These are phyloP conservation scores for Engraulis encrasicolus DNA, from an alignment of 2,113 vertebrate species.

Conservation along the genomic window DNA sequence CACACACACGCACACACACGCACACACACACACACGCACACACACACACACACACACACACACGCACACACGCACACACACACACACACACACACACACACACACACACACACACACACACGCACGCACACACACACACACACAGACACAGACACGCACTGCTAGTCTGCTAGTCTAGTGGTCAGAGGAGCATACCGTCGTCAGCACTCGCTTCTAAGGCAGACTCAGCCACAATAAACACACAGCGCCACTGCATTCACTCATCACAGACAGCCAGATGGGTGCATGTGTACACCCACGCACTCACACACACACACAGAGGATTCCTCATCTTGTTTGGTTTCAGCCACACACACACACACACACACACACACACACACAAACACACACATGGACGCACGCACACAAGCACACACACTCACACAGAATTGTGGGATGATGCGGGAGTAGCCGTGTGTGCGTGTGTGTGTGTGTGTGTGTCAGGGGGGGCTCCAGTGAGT, in stretches of 20 bases:
- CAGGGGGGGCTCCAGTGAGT: conserved; percentile 7
- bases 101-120: neutral
- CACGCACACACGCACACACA: neutral
- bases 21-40: neutral
- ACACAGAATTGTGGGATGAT: conserved; percentile 8
- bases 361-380: conserved; percentile 31
- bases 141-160: neutral
- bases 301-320: neutral
- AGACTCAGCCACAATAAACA: neutral
- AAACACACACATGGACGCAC: conserved; percentile 7
- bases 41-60: neutral
- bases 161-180: too few relatives aligned
- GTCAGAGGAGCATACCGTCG: neutral
- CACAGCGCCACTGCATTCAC: neutral
- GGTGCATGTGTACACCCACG: neutral
- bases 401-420: conserved; percentile 36
- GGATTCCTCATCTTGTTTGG: conserved; percentile 7
- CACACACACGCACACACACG: neutral
- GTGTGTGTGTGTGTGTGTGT: too few relatives aligned
- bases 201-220: conserved; percentile 1
- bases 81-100: neutral
- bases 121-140: neutral
- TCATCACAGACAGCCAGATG: conserved; percentile 18
- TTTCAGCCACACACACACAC: conserved; percentile 21
- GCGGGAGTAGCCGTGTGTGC: neutral